A percentile compares a stretch with the other conserved stretches of the same genome.
These are phyloP conservation scores for Zoanthus gigantus DNA, from an alignment of 92 coral and sea anemone genomes.

Conservation along the genomic window DNA sequence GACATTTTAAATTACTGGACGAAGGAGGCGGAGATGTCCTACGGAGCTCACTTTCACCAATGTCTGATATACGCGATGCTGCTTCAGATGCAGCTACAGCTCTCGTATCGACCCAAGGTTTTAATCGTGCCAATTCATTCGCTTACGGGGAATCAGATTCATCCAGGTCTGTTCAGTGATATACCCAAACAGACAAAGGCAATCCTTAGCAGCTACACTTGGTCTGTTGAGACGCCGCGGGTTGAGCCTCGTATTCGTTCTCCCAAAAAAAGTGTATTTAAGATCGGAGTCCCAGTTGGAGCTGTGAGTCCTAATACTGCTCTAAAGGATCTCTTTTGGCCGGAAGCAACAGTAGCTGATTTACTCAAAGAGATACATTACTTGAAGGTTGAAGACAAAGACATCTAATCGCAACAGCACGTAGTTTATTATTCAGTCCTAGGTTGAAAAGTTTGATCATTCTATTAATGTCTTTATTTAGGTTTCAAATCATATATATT, in stretches of 20 bases:
- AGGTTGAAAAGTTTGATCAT: too few species aligned
- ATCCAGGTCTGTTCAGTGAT: slow-evolving; percentile 51
- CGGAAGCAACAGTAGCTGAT: slow-evolving; percentile 41
- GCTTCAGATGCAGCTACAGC: slow-evolving; percentile 58
- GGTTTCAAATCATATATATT: too few species aligned
- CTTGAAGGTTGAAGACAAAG: slow-evolving; percentile 24
- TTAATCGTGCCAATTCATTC: slow-evolving; percentile 59
- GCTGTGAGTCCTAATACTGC: slow-evolving; percentile 26
- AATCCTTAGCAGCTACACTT: slow-evolving; percentile 22
- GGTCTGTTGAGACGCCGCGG: slow-evolving; percentile 48
- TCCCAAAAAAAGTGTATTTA: slow-evolving; percentile 23
- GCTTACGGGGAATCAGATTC: slow-evolving; percentile 32
- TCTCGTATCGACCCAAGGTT: slow-evolving; percentile 55
- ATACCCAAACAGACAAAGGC: slow-evolving; percentile 58
- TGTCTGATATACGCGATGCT: slow-evolving; percentile 71
- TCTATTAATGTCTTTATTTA: too few species aligned
- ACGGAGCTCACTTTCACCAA: slow-evolving; percentile 61
- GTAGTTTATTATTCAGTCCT: not conserved
- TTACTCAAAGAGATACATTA: slow-evolving; percentile 22
- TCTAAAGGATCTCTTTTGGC: slow-evolving; percentile 33
- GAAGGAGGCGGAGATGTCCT: slow-evolving; percentile 6
- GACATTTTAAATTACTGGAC: slow-evolving; percentile 38
- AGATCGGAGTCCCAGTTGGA: slow-evolving; percentile 27
- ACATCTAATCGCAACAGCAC: not conserved
- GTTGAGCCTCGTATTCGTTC: not conserved